Evolutionary conservation across 2,888 invertebrate species (phyloP).

Genomic region (Allacma fusca): DNA sequence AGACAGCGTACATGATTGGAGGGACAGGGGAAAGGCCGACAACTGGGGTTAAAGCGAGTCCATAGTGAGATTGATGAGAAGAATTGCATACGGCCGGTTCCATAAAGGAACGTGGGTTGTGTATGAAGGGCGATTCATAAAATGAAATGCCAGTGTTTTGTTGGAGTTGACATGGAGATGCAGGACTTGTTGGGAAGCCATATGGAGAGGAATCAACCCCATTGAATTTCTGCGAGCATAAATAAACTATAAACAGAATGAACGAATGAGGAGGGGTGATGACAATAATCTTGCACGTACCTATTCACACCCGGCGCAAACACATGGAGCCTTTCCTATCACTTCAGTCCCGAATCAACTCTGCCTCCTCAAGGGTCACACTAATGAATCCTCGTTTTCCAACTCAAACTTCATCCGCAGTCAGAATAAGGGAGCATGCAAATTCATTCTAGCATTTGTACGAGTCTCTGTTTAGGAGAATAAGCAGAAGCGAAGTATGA

Average conservation of each 20-base stretch:
- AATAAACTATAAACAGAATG: conserved; percentile 13
- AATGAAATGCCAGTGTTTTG: neutral
- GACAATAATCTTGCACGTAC: conserved; percentile 9
- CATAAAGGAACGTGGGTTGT: neutral
- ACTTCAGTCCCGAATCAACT: neutral
- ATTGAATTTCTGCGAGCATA: neutral
- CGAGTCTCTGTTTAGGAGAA: neutral
- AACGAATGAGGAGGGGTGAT: conserved; percentile 5
- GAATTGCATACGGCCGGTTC: neutral
- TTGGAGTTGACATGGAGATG: conserved; percentile 17
- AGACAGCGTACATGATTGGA: no score
- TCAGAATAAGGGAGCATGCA: neutral
- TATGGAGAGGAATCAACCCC: conserved; percentile 7
- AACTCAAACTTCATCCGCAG: neutral
- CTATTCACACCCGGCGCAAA: conserved; percentile 6
- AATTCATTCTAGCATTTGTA: neutral
- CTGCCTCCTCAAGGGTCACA: conserved; percentile 5
- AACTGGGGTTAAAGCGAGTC: neutral
- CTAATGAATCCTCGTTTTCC: neutral
- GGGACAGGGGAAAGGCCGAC: neutral
- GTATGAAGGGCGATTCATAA: neutral
- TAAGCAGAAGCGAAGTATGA: neutral
- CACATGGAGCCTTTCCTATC: neutral
- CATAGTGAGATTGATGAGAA: neutral
- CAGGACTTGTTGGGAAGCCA: conserved; percentile 1